Base-by-base conservation (phyloP, 2,797 vertebrate species). In the Manis crassicaudata region DNA sequence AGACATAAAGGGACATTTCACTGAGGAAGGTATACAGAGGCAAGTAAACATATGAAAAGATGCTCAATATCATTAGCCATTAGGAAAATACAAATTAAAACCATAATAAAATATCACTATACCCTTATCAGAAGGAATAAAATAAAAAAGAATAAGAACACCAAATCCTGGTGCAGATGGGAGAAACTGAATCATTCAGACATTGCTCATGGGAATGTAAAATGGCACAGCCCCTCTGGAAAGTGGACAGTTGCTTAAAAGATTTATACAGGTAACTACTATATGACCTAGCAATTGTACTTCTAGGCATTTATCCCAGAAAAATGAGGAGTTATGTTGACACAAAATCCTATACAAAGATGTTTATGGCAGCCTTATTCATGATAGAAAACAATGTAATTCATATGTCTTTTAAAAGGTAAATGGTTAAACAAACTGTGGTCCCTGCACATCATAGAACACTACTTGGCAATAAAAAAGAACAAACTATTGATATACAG, bases 41-140 rank as follows among this genome's bases (percentile, higher is more conserved):
- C 5, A 60, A 80, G 50, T 89, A 77, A 83, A 12, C 82, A 75
- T 13, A 40, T 1, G 56, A 83, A 77, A 96, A 83, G 29, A 35
- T 81, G 23, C 21, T 79, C 20, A 56, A 52, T n/a, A 67, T 56
- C 13, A 60, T 91, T 80, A 83, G 7, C 50, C 54, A 67, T 43
- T 62, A 72, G 52, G 18, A 83, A 85, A 92, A 90, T 67, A 63
- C 43, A 90, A 54, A 87, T 88, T 63, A 79, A 92, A 94, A 52
- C 12, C 65, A 90, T 35, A 68, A 1, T 23, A 58, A 88, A 58
- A 17, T 65, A 56, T 46, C 37, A 46, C 68, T 73, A 46, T 11
- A 20, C 25, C 54, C 6, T n/a, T 13, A 25, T 43, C 60, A 73
- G 35, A 67, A 62, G 54, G 29, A 60, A 79, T 73, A 46, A 32